Percentiles rank a stretch among this genome's conserved stretches.
These are phyloP conservation scores for Druceiella hillmani DNA, from an alignment of 2,888 invertebrate species.

Conservation along the genomic window DNA sequence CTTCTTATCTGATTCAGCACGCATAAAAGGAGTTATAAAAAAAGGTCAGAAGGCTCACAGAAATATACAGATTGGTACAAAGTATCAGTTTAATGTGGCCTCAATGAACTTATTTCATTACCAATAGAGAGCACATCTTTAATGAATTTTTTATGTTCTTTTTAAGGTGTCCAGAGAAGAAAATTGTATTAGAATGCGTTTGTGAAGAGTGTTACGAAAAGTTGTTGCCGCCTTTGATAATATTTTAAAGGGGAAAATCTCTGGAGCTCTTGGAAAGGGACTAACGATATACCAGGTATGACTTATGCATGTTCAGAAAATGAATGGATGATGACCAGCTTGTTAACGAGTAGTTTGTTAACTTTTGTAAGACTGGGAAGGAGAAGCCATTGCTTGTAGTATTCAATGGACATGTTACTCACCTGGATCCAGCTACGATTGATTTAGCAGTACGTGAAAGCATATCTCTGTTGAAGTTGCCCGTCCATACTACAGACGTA, in stretches of 20 bases:
- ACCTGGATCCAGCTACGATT: slow-evolving; percentile 11
- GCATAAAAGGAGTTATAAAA: slow-evolving; percentile 8
- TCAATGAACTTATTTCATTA: too few species aligned
- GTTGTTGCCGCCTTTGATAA: slow-evolving; percentile 6
- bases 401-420: slow-evolving; percentile 11
- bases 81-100: too few species aligned
- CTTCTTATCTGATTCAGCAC: slow-evolving; percentile 1
- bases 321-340: slow-evolving; percentile 10
- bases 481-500: slow-evolving; percentile 5
- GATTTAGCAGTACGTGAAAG: slow-evolving; percentile 9
- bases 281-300: slow-evolving; percentile 5
- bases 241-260: slow-evolving; percentile 6
- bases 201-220: slow-evolving; percentile 5
- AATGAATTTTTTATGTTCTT: slow-evolving; percentile 2
- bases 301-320: slow-evolving; percentile 9
- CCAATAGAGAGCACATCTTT: not conserved
- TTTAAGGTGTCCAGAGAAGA: slow-evolving; percentile 9
- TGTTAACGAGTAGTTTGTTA: slow-evolving; percentile 11
- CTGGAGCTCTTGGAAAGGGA: slow-evolving; percentile 7
- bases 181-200: slow-evolving; percentile 6
- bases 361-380: slow-evolving; percentile 7
- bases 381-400: slow-evolving; percentile 12
- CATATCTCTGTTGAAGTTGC: slow-evolving; percentile 10
- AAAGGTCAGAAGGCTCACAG: slow-evolving; percentile 7
- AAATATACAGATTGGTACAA: slow-evolving; percentile 8